Evolutionary conservation across 1,140 invertebrate genomes (phyloP).

Genomic region (Andricus grossulariae): DNA sequence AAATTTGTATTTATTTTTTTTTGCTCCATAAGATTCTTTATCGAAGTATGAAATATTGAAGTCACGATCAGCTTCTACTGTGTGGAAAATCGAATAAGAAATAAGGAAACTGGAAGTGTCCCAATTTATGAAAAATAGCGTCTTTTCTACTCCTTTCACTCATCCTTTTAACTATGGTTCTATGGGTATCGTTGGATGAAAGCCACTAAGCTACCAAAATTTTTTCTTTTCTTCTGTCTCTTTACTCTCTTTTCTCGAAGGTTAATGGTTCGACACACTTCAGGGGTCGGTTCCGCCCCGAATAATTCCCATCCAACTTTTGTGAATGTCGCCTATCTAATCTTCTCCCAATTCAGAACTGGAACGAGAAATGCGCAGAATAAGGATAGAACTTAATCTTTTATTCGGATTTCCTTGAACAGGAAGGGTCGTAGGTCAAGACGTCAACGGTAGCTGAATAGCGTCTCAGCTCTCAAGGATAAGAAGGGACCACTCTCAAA

Average conservation of each 20-base stretch:
- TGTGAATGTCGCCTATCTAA: background rate
- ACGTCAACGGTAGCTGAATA: background rate
- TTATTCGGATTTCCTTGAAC: background rate
- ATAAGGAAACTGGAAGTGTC: too few relatives aligned
- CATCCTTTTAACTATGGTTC: too few relatives aligned
- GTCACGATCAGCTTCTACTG: too few relatives aligned
- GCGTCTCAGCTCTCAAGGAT: background rate
- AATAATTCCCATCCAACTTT: background rate
- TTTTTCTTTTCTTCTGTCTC: slow-evolving; percentile 22
- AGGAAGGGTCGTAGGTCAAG: slow-evolving; percentile 45
- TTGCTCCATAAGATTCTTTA: too few relatives aligned
- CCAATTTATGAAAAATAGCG: too few relatives aligned
- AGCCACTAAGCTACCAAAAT: background rate
- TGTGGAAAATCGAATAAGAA: too few relatives aligned
- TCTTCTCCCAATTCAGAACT: background rate
- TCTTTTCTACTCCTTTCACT: too few relatives aligned
- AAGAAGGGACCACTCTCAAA: slow-evolving; percentile 8
- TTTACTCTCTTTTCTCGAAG: slow-evolving; percentile 6
- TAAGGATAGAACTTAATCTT: background rate
- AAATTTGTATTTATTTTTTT: too few relatives aligned
- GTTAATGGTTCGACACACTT: slow-evolving; percentile 4
- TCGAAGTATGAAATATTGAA: too few relatives aligned
- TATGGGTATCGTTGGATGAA: too few relatives aligned
- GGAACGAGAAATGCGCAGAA: background rate
- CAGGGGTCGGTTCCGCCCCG: background rate